A percentile compares a stretch with the other conserved stretches of the same genome.
Conservation (phyloP, 2,888 invertebrate species). For the Cosmorhoe ocellata region DNA sequence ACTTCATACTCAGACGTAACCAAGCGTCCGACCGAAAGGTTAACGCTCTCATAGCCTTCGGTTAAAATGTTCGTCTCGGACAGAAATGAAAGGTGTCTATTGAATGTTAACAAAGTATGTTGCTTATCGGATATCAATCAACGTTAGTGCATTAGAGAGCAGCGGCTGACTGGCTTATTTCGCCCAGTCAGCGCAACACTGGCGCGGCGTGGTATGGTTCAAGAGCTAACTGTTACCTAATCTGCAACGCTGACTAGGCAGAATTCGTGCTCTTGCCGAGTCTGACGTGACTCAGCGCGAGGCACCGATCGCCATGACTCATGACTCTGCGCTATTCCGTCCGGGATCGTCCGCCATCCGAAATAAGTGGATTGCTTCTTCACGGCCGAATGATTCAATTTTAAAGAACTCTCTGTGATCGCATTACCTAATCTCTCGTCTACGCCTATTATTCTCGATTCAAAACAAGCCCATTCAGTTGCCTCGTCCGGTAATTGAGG, state of each 20-base stretch:
- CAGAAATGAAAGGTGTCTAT: conserved; percentile 27
- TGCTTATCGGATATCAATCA: conserved; percentile 65
- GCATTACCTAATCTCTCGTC: conserved; percentile 49
- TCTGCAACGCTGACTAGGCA: conserved; percentile 52
- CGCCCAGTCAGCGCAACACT: conserved; percentile 65
- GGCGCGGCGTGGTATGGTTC: conserved; percentile 53
- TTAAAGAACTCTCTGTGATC: conserved; percentile 59
- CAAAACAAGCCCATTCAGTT: conserved; percentile 31
- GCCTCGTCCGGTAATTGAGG: conserved; percentile 37
- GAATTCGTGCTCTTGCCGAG: conserved; percentile 50
- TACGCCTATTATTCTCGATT: conserved; percentile 36
- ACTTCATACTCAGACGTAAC: conserved; percentile 12
- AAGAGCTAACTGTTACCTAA: conserved; percentile 34
- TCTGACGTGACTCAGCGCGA: conserved; percentile 67
- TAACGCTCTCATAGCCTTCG: conserved; percentile 20
- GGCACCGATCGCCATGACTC: conserved; percentile 52
- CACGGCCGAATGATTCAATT: conserved; percentile 68
- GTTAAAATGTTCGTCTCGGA: conserved; percentile 15
- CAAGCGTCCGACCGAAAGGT: conserved; percentile 20
- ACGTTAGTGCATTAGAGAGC: conserved; percentile 59
- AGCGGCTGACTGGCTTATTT: conserved; percentile 47
- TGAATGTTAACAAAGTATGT: conserved; percentile 28
- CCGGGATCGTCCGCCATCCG: conserved; percentile 63
- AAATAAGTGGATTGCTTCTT: conserved; percentile 77
- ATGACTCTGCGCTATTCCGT: conserved; percentile 63